Evolutionary conservation across 2,797 vertebrate genomes (phyloP).

Genomic region (Ptychadena robeensis): DNA sequence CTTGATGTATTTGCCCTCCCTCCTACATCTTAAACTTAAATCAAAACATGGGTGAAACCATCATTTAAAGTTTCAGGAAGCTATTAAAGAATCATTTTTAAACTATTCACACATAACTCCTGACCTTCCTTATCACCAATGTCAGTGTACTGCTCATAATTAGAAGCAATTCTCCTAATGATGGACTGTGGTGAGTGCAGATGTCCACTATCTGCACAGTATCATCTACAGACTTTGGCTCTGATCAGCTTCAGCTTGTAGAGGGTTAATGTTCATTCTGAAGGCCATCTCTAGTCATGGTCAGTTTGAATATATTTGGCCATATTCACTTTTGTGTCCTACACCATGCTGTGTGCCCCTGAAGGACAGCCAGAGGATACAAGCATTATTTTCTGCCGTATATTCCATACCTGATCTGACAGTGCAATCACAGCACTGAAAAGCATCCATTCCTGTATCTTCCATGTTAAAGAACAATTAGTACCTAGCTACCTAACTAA

Average conservation of each 20-base stretch:
- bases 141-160: background rate
- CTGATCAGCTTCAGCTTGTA: background rate
- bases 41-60: too few relatives aligned
- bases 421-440: background rate
- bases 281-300: constrained; percentile 4
- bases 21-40: too few relatives aligned
- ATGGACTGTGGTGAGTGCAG: background rate
- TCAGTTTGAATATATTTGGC: constrained; percentile 13
- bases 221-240: background rate
- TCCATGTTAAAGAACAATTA: too few relatives aligned
- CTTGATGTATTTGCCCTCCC: too few relatives aligned
- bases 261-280: background rate
- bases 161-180: background rate
- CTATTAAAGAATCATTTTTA: background rate
- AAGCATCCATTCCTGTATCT: background rate
- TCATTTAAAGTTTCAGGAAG: background rate
- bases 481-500: too few relatives aligned
- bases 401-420: constrained; percentile 25
- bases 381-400: constrained; percentile 14
- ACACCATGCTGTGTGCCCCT: constrained; percentile 9
- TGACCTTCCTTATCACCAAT: background rate
- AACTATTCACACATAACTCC: background rate
- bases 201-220: background rate
- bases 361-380: constrained; percentile 45
- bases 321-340: constrained; percentile 9